These are phyloP conservation scores for Parochlus steinenii DNA, from an alignment of 2,888 invertebrate species.

Conservation along the genomic window DNA sequence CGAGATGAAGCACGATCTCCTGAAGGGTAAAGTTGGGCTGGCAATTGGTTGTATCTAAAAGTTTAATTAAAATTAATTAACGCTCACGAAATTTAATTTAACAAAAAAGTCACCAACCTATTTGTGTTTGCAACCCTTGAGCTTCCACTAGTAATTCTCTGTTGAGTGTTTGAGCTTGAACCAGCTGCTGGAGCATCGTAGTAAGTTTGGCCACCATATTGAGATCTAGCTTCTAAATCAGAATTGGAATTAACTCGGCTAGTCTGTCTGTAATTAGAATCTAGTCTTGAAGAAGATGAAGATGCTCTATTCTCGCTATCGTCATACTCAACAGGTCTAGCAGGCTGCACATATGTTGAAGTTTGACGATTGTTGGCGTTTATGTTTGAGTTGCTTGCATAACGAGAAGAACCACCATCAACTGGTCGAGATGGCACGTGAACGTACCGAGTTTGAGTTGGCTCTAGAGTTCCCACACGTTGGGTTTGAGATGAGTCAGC, in stretches of 20 bases:
- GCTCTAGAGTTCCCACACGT: neutral
- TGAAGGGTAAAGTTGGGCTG: neutral
- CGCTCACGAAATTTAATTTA: too few species aligned
- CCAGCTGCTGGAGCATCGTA: neutral
- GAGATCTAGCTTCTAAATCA: constrained; percentile 5
- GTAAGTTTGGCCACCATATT: constrained; percentile 5
- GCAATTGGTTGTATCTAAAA: too few species aligned
- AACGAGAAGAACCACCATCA: constrained; percentile 8
- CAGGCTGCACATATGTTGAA: neutral
- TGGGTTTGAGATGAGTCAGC: too few species aligned
- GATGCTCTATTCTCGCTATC: neutral
- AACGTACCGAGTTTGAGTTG: neutral
- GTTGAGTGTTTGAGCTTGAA: too few species aligned
- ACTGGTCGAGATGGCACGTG: neutral
- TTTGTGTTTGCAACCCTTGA: too few species aligned
- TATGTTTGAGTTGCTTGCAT: constrained; percentile 4
- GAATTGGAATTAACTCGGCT: too few species aligned
- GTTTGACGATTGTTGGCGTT: constrained; percentile 1
- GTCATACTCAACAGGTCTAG: neutral
- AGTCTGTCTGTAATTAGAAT: too few species aligned
- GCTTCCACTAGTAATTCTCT: too few species aligned
- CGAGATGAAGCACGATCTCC: neutral
- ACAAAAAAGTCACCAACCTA: too few species aligned
- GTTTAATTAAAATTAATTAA: too few species aligned
- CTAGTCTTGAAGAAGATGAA: neutral